A percentile compares a stretch with the other conserved stretches of the same genome.
These are phyloP conservation scores for Nymphalis io DNA, from an alignment of 1,140 invertebrate genomes.

Conservation along the genomic window DNA sequence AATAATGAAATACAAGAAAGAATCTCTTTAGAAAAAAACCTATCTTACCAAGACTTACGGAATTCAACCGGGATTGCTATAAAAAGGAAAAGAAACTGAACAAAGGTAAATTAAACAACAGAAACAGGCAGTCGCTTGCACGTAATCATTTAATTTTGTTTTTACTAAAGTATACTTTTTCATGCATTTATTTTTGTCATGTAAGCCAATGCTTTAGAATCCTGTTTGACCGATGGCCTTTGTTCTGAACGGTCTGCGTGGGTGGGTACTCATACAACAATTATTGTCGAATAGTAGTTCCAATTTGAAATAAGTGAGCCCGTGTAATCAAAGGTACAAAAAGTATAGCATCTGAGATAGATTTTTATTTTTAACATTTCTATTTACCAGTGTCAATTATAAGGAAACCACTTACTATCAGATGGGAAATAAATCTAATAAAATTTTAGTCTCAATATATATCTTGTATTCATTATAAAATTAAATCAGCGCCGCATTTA, in stretches of 20 bases:
- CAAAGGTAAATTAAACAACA: conserved; percentile 57
- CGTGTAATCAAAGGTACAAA: too few relatives aligned
- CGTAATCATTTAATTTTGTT: conserved; percentile 1
- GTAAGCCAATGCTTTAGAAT: background rate
- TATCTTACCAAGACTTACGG: conserved; percentile 44
- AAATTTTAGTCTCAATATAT: background rate
- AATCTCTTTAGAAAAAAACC: conserved; percentile 54
- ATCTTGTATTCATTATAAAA: conserved; percentile 16
- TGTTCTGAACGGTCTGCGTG: too few relatives aligned
- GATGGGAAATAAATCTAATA: too few relatives aligned
- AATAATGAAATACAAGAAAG: conserved; percentile 56
- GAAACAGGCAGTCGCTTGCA: conserved; percentile 21
- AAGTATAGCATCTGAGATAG: too few relatives aligned
- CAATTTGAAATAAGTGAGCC: too few relatives aligned
- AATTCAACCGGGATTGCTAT: conserved; percentile 48
- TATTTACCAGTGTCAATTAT: too few relatives aligned
- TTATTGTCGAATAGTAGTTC: too few relatives aligned
- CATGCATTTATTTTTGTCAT: background rate
- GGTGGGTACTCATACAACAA: too few relatives aligned
- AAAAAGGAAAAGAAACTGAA: conserved; percentile 54
- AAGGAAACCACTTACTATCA: too few relatives aligned
- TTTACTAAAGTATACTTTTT: background rate
- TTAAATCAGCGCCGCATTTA: conserved; percentile 30
- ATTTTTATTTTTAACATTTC: too few relatives aligned
- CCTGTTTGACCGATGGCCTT: too few relatives aligned